phyloP scores from a whole-genome alignment of 2,888 invertebrate species.

The Atrina japonica region DNA sequence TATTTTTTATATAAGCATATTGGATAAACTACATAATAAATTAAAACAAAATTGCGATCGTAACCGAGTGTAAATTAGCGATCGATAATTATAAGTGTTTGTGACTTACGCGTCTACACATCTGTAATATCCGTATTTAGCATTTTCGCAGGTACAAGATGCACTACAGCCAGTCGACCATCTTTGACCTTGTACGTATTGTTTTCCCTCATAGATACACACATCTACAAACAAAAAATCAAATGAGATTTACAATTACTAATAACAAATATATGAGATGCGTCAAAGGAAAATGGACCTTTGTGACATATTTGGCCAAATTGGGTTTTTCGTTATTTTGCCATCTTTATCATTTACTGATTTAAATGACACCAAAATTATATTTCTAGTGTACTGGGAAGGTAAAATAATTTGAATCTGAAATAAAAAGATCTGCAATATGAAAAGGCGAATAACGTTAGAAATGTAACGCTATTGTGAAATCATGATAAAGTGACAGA shows the following conservation, averaged over 20 bases:
- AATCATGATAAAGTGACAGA: too few relatives aligned
- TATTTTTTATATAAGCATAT: too few relatives aligned
- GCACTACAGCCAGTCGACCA: conserved; percentile 61
- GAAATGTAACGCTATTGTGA: too few relatives aligned
- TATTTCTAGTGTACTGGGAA: too few relatives aligned
- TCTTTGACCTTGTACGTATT: conserved; percentile 63
- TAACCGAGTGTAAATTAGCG: background rate
- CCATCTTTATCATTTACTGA: too few relatives aligned
- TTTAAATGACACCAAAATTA: too few relatives aligned
- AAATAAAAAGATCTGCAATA: too few relatives aligned
- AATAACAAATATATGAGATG: background rate
- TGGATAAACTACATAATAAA: background rate
- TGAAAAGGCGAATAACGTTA: too few relatives aligned
- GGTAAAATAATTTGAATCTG: too few relatives aligned
- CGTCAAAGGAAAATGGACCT: background rate
- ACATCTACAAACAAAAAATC: conserved; percentile 55
- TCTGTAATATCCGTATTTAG: conserved; percentile 69
- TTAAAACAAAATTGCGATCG: background rate
- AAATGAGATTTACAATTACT: background rate
- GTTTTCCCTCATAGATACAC: conserved; percentile 62
- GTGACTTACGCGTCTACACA: conserved; percentile 62
- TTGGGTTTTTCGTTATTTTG: too few relatives aligned
- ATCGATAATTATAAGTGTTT: background rate
- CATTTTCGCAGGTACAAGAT: conserved; percentile 67
- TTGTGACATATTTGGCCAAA: too few relatives aligned